Percentiles rank a stretch among this genome's conserved stretches.
Conservation (phyloP, 2,797 vertebrate genomes). For the Rachycentron canadum region DNA sequence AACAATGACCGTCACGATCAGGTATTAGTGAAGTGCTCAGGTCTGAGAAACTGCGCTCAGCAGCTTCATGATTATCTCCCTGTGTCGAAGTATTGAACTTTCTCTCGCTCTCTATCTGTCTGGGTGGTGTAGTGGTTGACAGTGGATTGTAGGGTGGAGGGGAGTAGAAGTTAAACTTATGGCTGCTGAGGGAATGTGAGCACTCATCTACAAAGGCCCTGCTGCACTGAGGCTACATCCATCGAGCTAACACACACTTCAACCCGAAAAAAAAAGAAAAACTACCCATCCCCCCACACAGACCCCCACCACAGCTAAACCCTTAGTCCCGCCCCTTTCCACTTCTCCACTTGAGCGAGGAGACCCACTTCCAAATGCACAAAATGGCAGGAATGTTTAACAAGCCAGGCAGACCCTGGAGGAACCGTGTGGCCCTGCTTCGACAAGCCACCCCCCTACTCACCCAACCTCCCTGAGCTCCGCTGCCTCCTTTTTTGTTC, state of each 20-base stretch:
- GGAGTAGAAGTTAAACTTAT: slow-evolving; percentile 59
- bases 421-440: slow-evolving; percentile 57
- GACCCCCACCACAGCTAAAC: slow-evolving; percentile 57
- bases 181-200: slow-evolving; percentile 67
- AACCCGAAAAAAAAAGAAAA: slow-evolving; percentile 51
- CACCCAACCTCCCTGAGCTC: slow-evolving; percentile 23
- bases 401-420: slow-evolving; percentile 73
- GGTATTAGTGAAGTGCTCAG: slow-evolving; percentile 56
- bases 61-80: slow-evolving; percentile 52
- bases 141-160: slow-evolving; percentile 36
- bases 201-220: slow-evolving; percentile 69
- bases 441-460: background rate
- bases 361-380: slow-evolving; percentile 83
- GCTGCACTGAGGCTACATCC: slow-evolving; percentile 52
- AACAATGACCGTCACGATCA: slow-evolving; percentile 63
- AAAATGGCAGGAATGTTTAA: slow-evolving; percentile 87
- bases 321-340: slow-evolving; percentile 68
- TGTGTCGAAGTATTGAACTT: slow-evolving; percentile 57
- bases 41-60: slow-evolving; percentile 33
- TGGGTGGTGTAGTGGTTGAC: slow-evolving; percentile 36
- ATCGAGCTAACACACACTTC: slow-evolving; percentile 64
- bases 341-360: slow-evolving; percentile 77
- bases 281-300: slow-evolving; percentile 69
- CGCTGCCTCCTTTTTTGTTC: slow-evolving; percentile 35
- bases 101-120: slow-evolving; percentile 39